Percentiles rank a stretch among this genome's conserved stretches.
phyloP scores from a whole-genome alignment of 2,797 vertebrate species.

The Malacoraja senta region DNA sequence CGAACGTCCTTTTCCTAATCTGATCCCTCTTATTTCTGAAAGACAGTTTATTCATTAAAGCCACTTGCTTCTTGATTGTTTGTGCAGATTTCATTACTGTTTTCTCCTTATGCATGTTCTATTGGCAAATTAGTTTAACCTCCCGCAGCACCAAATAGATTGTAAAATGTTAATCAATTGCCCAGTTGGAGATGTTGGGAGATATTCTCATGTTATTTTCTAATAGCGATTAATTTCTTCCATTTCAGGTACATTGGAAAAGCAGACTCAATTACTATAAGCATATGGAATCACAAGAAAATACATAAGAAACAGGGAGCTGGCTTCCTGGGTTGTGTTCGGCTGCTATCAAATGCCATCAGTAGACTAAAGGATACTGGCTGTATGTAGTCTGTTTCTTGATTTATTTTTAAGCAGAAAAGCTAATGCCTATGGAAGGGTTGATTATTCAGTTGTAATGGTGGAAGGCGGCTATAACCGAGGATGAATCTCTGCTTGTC shows the following conservation, averaged over 20 bases:
- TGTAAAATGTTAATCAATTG: conserved; percentile 46
- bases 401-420: conserved; percentile 24
- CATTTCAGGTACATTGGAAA: conserved; percentile 82
- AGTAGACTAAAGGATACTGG: conserved; percentile 96
- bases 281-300: conserved; percentile 98
- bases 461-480: too few species aligned
- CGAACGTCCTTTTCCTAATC: too few species aligned
- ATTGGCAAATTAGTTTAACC: neutral
- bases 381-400: conserved; percentile 65
- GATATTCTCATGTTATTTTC: neutral
- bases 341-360: conserved; percentile 91
- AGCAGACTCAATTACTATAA: conserved; percentile 95
- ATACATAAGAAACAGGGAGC: conserved; percentile 97
- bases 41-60: neutral
- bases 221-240: conserved; percentile 17
- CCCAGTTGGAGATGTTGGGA: conserved; percentile 39
- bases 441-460: conserved; percentile 35
- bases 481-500: too few species aligned
- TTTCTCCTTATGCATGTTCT: neutral
- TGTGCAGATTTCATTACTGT: neutral
- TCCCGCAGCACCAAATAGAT: conserved; percentile 40
- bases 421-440: conserved; percentile 37
- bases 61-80: neutral
- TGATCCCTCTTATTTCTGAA: too few species aligned
- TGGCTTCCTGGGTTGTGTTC: conserved; percentile 91